A percentile compares a stretch with the other conserved stretches of the same genome.
phyloP scores from a whole-genome alignment of 1,140 invertebrate species.

The Ceratina australensis region DNA sequence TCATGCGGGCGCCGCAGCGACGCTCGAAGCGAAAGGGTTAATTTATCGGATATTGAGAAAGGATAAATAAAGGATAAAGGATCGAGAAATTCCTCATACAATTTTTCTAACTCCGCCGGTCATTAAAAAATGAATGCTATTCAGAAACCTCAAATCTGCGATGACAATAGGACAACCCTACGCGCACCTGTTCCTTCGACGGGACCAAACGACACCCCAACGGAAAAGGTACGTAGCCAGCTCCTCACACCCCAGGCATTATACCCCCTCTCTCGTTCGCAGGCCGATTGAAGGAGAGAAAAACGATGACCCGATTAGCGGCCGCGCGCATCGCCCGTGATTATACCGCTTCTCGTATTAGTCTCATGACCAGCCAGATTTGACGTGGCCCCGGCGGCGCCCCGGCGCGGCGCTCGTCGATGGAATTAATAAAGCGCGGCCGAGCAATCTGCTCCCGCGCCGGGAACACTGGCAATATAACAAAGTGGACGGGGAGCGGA shows the following conservation, averaged over 20 bases:
- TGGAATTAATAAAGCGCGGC: slow-evolving; percentile 79
- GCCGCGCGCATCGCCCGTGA: slow-evolving; percentile 60
- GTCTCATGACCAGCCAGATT: slow-evolving; percentile 74
- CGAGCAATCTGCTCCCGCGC: slow-evolving; percentile 71
- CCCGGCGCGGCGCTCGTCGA: slow-evolving; percentile 69
- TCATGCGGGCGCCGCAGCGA: no score
- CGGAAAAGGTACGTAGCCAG: background rate
- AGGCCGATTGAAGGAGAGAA: background rate
- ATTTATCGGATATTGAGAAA: no score
- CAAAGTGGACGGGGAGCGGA: slow-evolving; percentile 53
- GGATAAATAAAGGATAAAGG: no score
- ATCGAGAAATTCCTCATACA: no score
- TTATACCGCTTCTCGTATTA: slow-evolving; percentile 66
- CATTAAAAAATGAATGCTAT: background rate
- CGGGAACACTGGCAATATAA: slow-evolving; percentile 60
- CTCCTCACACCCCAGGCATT: background rate
- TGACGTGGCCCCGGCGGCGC: slow-evolving; percentile 66
- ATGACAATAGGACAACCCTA: background rate
- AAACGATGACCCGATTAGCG: slow-evolving; percentile 63
- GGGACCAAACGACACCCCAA: slow-evolving; percentile 5
- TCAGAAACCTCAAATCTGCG: background rate
- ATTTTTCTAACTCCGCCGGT: no score
- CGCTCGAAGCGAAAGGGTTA: no score
- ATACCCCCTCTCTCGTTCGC: background rate
- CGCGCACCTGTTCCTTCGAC: slow-evolving; percentile 18